phyloP scores from a whole-genome alignment of 2,888 invertebrate species.

The Zele albiditarsus region DNA sequence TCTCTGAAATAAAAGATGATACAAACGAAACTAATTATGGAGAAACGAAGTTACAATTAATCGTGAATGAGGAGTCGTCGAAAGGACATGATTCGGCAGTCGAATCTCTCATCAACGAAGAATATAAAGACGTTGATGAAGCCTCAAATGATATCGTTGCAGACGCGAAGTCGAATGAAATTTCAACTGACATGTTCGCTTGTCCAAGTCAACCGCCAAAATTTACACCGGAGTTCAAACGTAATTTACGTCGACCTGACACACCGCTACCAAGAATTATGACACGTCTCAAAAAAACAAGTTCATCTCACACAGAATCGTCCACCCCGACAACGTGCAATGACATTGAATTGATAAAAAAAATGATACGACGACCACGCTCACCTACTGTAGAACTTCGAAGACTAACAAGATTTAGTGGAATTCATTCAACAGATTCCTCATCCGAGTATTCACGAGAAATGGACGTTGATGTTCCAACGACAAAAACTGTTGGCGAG shows the following conservation, averaged over 20 bases:
- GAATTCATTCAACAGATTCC: conserved; percentile 26
- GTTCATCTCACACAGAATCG: conserved; percentile 20
- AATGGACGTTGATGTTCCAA: not conserved
- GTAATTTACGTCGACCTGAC: conserved; percentile 57
- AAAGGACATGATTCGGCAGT: not conserved
- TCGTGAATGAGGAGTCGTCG: not conserved
- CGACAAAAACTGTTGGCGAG: not conserved
- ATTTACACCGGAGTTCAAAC: conserved; percentile 30
- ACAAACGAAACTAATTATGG: not conserved
- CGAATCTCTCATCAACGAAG: not conserved
- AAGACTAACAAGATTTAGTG: conserved; percentile 30
- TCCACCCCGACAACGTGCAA: conserved; percentile 36
- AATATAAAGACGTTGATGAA: conserved; percentile 23
- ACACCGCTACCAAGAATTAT: conserved; percentile 59
- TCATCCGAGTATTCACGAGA: conserved; percentile 14
- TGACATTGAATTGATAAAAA: conserved; percentile 35
- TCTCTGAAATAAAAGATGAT: not conserved
- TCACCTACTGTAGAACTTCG: conserved; percentile 26
- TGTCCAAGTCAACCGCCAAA: conserved; percentile 7
- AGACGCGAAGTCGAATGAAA: not conserved
- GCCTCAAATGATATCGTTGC: conserved; percentile 20
- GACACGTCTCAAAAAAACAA: conserved; percentile 42
- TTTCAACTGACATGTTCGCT: not conserved
- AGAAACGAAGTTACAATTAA: not conserved
- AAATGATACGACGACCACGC: not conserved